Evolutionary conservation across 2,113 vertebrate species (phyloP).

Genomic region (Sinocyclocheilus grahami): DNA sequence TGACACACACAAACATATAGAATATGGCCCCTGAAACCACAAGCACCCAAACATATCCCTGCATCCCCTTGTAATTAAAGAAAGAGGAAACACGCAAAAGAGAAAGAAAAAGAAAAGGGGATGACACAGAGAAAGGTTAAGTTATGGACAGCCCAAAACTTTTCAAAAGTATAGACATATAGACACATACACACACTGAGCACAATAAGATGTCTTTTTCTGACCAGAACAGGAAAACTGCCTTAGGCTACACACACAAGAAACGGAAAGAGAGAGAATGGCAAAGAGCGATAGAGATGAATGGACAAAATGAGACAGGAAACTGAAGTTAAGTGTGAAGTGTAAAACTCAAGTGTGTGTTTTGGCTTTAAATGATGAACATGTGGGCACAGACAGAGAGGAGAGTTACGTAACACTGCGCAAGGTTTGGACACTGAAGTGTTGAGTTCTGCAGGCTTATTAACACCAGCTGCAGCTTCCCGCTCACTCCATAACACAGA

Average conservation of each 20-base stretch:
- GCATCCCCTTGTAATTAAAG: background rate
- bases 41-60: constrained; percentile 14
- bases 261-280: background rate
- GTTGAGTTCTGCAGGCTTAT: background rate
- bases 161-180: background rate
- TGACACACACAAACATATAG: constrained; percentile 12
- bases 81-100: constrained; percentile 16
- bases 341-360: constrained; percentile 21
- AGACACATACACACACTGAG: background rate
- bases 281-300: background rate
- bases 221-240: background rate
- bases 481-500: constrained; percentile 39
- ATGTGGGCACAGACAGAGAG: background rate
- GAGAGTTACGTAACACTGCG: constrained; percentile 47
- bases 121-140: background rate
- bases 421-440: constrained; percentile 12
- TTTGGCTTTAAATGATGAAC: constrained; percentile 26
- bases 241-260: background rate
- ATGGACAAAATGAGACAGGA: background rate
- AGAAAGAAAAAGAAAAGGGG: background rate
- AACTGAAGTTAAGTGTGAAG: background rate
- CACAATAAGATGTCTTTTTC: background rate
- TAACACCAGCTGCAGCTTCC: constrained; percentile 24
- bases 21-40: constrained; percentile 35
- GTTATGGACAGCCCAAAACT: background rate